A percentile compares a stretch with the other conserved stretches of the same genome.
phyloP scores from a whole-genome alignment of 1,140 invertebrate species.

The Venturia canescens region DNA sequence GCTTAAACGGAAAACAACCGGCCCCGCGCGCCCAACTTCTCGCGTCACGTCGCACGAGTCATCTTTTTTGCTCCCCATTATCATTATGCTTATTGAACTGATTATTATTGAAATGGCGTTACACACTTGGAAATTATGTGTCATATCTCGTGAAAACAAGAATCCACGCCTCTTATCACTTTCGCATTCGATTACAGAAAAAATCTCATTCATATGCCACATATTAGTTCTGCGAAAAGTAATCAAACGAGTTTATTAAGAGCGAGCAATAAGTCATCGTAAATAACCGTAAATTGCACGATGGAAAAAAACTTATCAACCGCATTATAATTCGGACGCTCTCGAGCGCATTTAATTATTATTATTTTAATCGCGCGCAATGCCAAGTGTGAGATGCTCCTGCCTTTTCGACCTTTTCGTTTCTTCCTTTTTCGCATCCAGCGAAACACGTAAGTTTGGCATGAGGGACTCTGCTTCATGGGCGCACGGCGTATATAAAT shows the following conservation, averaged over 20 bases:
- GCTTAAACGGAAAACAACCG: conserved; percentile 76
- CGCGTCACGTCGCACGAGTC: conserved; percentile 32
- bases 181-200: background rate
- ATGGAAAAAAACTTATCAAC: conserved; percentile 31
- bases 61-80: conserved; percentile 14
- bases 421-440: background rate
- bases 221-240: conserved; percentile 10
- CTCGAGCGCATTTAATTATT: conserved; percentile 1
- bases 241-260: conserved; percentile 22
- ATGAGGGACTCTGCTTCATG: conserved; percentile 1
- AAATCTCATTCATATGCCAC: conserved; percentile 6
- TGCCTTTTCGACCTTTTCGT: background rate
- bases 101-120: background rate
- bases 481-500: conserved; percentile 33
- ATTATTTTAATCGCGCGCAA: background rate
- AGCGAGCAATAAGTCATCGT: background rate
- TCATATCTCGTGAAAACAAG: background rate
- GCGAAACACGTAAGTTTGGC: background rate
- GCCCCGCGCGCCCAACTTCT: conserved; percentile 47
- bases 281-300: background rate
- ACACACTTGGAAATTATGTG: conserved; percentile 3
- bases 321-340: background rate
- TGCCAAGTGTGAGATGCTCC: background rate
- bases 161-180: background rate
- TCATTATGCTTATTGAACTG: conserved; percentile 16